Evolutionary conservation across 1,140 invertebrate species (phyloP).

Genomic region (Olivierus martensii): DNA sequence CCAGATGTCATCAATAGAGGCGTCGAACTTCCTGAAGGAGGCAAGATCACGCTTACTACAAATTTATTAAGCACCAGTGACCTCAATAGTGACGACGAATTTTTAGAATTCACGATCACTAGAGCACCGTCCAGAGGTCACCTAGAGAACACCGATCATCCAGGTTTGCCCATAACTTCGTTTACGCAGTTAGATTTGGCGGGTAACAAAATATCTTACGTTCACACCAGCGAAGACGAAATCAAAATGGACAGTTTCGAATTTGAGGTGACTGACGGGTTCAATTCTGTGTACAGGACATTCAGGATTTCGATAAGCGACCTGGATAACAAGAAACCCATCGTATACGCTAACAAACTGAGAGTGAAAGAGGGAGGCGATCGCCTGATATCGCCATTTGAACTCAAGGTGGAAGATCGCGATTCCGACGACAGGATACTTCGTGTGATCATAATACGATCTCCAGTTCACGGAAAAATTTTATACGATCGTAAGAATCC

Average conservation of each 20-base stretch:
- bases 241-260: slow-evolving; percentile 33
- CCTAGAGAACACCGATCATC: slow-evolving; percentile 27
- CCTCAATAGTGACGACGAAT: slow-evolving; percentile 27
- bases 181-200: slow-evolving; percentile 33
- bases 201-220: slow-evolving; percentile 31
- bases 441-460: slow-evolving; percentile 26
- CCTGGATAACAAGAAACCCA: slow-evolving; percentile 33
- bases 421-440: slow-evolving; percentile 29
- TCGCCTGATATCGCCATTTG: slow-evolving; percentile 31
- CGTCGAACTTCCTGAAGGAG: slow-evolving; percentile 30
- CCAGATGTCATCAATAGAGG: slow-evolving; percentile 29
- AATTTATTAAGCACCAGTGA: slow-evolving; percentile 31
- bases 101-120: slow-evolving; percentile 29
- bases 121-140: slow-evolving; percentile 29
- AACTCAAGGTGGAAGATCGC: slow-evolving; percentile 31
- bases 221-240: slow-evolving; percentile 29
- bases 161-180: slow-evolving; percentile 26
- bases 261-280: slow-evolving; percentile 34
- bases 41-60: slow-evolving; percentile 28
- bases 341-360: slow-evolving; percentile 27
- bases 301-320: slow-evolving; percentile 32
- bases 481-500: slow-evolving; percentile 24
- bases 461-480: slow-evolving; percentile 30
- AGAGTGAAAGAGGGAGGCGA: slow-evolving; percentile 28
- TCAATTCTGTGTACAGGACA: slow-evolving; percentile 29